Conservation (phyloP, 2,797 vertebrate species). For the Helarctos malayanus region DNA sequence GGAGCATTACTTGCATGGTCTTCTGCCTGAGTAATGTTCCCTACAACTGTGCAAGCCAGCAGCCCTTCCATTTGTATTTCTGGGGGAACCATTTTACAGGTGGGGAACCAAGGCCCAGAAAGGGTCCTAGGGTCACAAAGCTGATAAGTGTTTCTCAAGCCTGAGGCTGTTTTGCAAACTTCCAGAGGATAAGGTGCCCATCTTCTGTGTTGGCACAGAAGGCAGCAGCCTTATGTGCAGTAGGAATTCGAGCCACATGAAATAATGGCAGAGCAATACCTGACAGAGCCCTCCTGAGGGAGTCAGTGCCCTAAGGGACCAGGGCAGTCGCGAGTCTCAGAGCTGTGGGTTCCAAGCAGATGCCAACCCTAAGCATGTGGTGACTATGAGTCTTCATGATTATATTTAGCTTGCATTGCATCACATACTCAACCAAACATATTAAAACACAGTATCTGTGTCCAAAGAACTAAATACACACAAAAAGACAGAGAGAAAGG, state of each 20-base stretch:
- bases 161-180: neutral
- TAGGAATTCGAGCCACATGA: neutral
- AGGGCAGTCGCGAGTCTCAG: neutral
- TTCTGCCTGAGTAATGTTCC: neutral
- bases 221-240: neutral
- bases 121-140: neutral
- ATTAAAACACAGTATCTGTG: constrained; percentile 53
- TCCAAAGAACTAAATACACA: constrained; percentile 67
- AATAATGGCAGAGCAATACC: neutral
- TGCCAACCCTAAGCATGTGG: neutral
- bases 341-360: constrained; percentile 36
- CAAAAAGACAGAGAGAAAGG: constrained; percentile 13
- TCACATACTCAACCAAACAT: constrained; percentile 62
- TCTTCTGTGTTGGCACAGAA: neutral
- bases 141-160: neutral
- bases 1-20: neutral
- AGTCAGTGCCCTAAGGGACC: neutral
- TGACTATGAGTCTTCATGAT: neutral
- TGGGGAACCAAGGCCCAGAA: neutral
- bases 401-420: constrained; percentile 71
- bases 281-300: neutral
- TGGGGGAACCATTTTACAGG: neutral
- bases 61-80: neutral
- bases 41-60: neutral
- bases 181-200: neutral